phyloP scores from a whole-genome alignment of 1,140 invertebrate species.

The Samia ricini region DNA sequence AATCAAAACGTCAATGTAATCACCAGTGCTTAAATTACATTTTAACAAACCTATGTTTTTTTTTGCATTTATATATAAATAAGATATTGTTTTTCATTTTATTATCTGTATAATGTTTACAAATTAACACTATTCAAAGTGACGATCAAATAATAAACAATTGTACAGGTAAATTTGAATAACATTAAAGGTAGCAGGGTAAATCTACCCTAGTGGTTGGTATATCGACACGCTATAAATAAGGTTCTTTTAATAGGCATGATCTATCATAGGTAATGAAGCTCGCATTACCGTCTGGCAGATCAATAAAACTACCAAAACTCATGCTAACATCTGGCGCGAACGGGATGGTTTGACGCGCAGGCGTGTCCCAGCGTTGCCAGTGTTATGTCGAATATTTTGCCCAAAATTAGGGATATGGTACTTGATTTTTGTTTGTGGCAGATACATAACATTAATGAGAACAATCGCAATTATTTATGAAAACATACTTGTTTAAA shows the following conservation, averaged over 20 bases:
- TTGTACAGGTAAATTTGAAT: not conserved
- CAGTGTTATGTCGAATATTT: not conserved
- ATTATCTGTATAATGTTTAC: too few species aligned
- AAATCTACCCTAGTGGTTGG: not conserved
- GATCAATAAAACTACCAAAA: slow-evolving; percentile 17
- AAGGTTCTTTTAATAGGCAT: not conserved
- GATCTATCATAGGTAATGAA: slow-evolving; percentile 13
- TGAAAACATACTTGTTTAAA: too few species aligned
- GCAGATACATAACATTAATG: too few species aligned
- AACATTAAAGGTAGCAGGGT: not conserved
- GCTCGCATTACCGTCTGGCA: slow-evolving; percentile 7
- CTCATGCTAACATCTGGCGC: slow-evolving; percentile 12
- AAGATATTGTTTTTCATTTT: too few species aligned
- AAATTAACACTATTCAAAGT: not conserved
- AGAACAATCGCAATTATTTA: too few species aligned
- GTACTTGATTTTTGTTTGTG: not conserved
- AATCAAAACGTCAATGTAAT: too few species aligned
- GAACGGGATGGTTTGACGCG: not conserved
- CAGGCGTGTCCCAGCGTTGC: slow-evolving; percentile 7
- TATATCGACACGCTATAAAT: not conserved
- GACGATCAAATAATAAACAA: not conserved
- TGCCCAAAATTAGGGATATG: not conserved
- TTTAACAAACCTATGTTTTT: too few species aligned
- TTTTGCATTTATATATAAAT: too few species aligned
- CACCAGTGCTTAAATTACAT: too few species aligned